Conservation (phyloP, 2,888 invertebrate genomes). For the Pantelozetes paolii region DNA sequence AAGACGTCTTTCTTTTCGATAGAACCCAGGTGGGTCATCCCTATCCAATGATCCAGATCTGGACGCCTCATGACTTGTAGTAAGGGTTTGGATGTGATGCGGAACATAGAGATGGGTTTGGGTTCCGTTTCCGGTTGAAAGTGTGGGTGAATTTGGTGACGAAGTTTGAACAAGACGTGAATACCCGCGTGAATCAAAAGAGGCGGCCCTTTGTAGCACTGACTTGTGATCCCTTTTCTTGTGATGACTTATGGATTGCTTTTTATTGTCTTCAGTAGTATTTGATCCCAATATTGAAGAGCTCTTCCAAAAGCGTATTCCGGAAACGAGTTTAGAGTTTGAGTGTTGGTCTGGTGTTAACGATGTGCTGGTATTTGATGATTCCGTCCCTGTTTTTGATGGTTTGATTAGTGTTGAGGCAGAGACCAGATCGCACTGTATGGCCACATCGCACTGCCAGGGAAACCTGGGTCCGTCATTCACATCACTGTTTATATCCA, state of each 20-base stretch:
- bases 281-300: slow-evolving; percentile 21
- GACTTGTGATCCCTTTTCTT: slow-evolving; percentile 30
- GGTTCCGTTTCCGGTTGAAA: not conserved
- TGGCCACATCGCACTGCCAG: slow-evolving; percentile 49
- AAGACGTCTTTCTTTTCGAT: not conserved
- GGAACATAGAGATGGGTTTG: slow-evolving; percentile 36
- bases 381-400: not conserved
- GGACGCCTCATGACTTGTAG: not conserved
- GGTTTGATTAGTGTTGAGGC: not conserved
- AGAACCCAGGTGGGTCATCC: not conserved
- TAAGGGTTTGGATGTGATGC: slow-evolving; percentile 14
- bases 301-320: slow-evolving; percentile 43
- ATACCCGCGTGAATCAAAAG: slow-evolving; percentile 43
- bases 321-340: not conserved
- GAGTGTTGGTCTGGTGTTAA: slow-evolving; percentile 26
- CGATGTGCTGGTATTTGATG: not conserved
- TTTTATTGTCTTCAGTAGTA: not conserved
- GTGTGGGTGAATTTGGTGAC: slow-evolving; percentile 36
- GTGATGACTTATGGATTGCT: not conserved
- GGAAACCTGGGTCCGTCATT: slow-evolving; percentile 48
- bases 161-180: slow-evolving; percentile 40
- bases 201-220: slow-evolving; percentile 42
- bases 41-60: not conserved
- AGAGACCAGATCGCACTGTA: slow-evolving; percentile 47
- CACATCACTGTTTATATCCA: slow-evolving; percentile 47